Conservation (phyloP, 2,888 invertebrate species). For the Neuroscelio doddi region DNA sequence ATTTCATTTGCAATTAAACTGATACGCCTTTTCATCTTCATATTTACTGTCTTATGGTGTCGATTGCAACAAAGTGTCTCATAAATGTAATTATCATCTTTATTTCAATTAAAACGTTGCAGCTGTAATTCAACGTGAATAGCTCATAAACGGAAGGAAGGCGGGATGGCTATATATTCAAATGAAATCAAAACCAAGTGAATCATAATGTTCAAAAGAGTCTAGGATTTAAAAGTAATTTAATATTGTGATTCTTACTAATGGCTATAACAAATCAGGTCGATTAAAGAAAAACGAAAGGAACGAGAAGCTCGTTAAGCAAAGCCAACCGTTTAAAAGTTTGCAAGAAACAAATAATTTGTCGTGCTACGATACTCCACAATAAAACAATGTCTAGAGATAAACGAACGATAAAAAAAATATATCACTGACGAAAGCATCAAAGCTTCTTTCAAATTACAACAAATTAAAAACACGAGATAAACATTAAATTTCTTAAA, state of each 20-base stretch:
- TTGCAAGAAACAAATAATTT: conserved; percentile 6
- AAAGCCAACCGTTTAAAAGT: conserved; percentile 9
- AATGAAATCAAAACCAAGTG: conserved; percentile 34
- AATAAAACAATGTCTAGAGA: background rate
- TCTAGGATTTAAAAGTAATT: conserved; percentile 34
- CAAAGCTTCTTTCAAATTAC: background rate
- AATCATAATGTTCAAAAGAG: conserved; percentile 19
- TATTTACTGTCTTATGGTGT: conserved; percentile 18
- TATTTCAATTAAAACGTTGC: conserved; percentile 41
- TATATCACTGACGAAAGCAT: background rate
- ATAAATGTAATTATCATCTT: conserved; percentile 35
- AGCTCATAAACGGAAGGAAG: conserved; percentile 41
- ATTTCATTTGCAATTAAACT: conserved; percentile 15
- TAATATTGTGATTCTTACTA: conserved; percentile 39
- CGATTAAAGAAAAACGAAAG: conserved; percentile 21
- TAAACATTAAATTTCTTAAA: too few relatives aligned
- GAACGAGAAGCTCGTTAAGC: conserved; percentile 29
- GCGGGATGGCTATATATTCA: conserved; percentile 18
- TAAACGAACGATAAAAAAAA: background rate
- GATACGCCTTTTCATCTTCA: conserved; percentile 25
- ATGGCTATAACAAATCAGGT: conserved; percentile 26
- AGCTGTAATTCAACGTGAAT: conserved; percentile 42
- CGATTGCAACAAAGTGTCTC: conserved; percentile 30
- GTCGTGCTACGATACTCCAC: background rate
- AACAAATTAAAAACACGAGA: too few relatives aligned